Evolutionary conservation across 2,888 invertebrate genomes (phyloP), one percentile per base, ranked within the genome.

Genomic region (Brachypalpus laphriformis): DNA sequence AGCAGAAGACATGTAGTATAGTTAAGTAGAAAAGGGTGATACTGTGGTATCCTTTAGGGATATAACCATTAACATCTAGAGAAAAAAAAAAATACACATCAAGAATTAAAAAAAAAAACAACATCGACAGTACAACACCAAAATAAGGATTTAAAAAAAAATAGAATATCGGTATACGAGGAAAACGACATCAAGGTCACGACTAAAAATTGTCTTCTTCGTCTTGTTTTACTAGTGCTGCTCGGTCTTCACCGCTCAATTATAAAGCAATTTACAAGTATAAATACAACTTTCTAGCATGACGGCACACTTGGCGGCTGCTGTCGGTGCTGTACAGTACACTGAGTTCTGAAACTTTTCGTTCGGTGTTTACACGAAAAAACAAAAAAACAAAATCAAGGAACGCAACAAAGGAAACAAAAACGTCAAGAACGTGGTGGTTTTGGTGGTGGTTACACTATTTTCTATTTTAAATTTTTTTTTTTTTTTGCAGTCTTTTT

Each of bases 71-170:
- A 9, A 47, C 20, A 63, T 63, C 37, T 65, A 37, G n/a, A 18
- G 28, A 31, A 14, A 14, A 31, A 22, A 56, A 75, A 34, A 34
- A 47, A 75, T 9, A 47, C 22, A 78, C 71, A 78, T 9, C 37
- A 71, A 57, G 18, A 66, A 18, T 54, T 9, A 54, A 63, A 45
- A 37, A 57, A 57, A 47, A 31, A 14, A 61, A 77, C 66, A 77
- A 82, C 82, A 82, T 61, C 77, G 47, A 82, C 51, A 47, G 78
- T 56, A 82, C 82, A 82, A 82, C 82, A 82, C 66, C 77, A 77
- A 82, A 34, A 66, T 34, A 40, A 61, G 20, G 71, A 71, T 14
- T n/a, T n/a, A n/a, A n/a, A 68, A 5, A 54, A 54, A 54, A 45
- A 6, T 8, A n/a, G 22, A 9, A 47, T 25, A 25, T 25, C 14